Base-by-base conservation (phyloP, 64 coral and sea anemone species). In the Acropora yongei region DNA sequence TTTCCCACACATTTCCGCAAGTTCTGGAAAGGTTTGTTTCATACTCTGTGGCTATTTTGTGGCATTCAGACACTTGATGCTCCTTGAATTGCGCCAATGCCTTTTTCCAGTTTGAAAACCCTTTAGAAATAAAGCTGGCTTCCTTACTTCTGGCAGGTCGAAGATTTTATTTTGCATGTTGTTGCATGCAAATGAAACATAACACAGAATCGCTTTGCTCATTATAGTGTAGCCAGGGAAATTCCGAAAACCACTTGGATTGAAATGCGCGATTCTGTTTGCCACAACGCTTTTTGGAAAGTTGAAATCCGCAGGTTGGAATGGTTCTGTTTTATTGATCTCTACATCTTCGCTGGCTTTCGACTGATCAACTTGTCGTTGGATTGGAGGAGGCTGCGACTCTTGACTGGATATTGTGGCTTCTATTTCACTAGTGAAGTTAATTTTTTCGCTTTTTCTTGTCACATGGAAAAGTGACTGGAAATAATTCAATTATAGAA, bases 11-110 rank as follows among this genome's bases (percentile, higher is more conserved):
- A 73, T 86, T 73, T 44, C 83, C 20, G 68, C 63, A 86, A 17
- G 61, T 86, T 86, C 50, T 18, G 17, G 69, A 47, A 51, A 88
- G 44, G 10, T 88, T 77, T 51, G 19, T 49, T 74, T 72, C 84
- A 88, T 51, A 87, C 42, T 87, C 84, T 16, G 74, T 49, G n/a
- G n/a, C n/a, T 58, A 46, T 71, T 73, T 87, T 87, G 57, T 87
- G 84, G 66, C 84, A 87, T 10, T 87, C 71, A 71, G 84, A 87
- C 30, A 50, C 71, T 68, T 87, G 63, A 74, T 87, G 84, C 45
- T 73, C 66, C 13, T 68, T 71, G 71, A 87, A 87, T 45, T 20
- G 67, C 45, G 67, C 44, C 47, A 50, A 72, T 14, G 84, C 84
- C 14, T 87, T 72, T 50, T 75, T 71, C 84, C 63, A 87, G 65